Evolutionary conservation across 2,888 invertebrate genomes (phyloP).

Genomic region (Ptychoptera albimana): DNA sequence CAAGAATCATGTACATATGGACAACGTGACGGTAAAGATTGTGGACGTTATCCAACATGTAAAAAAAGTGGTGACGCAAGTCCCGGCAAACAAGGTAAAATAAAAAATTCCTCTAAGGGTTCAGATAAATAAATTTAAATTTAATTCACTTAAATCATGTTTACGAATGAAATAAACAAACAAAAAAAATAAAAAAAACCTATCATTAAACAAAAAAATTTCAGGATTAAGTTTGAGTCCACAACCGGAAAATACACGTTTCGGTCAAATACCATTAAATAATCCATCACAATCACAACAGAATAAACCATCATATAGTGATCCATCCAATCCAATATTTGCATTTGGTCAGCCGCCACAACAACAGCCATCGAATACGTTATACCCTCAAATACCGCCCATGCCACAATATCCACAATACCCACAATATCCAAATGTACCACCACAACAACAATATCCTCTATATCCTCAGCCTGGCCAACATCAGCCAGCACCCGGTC

Average conservation of each 20-base stretch:
- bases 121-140: not conserved
- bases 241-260: conserved; percentile 7
- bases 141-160: not conserved
- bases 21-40: conserved; percentile 36
- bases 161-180: not conserved
- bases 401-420: conserved; percentile 26
- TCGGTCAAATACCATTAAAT: conserved; percentile 8
- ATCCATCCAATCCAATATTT: conserved; percentile 25
- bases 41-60: conserved; percentile 53
- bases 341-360: conserved; percentile 28
- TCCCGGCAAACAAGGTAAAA: not conserved
- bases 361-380: conserved; percentile 20
- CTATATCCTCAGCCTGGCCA: conserved; percentile 21
- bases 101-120: not conserved
- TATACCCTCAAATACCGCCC: conserved; percentile 28
- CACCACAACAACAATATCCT: conserved; percentile 28
- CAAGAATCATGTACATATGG: conserved; percentile 53
- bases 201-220: not conserved
- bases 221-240: conserved; percentile 1
- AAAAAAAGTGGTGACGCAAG: conserved; percentile 33
- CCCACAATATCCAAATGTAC: conserved; percentile 12
- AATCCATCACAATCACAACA: conserved; percentile 10
- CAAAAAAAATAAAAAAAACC: not conserved
- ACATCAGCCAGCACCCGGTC: conserved; percentile 3
- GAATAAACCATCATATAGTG: not conserved